Evolutionary conservation across 2,797 vertebrate genomes (phyloP).

Genomic region (Brotula barbata): DNA sequence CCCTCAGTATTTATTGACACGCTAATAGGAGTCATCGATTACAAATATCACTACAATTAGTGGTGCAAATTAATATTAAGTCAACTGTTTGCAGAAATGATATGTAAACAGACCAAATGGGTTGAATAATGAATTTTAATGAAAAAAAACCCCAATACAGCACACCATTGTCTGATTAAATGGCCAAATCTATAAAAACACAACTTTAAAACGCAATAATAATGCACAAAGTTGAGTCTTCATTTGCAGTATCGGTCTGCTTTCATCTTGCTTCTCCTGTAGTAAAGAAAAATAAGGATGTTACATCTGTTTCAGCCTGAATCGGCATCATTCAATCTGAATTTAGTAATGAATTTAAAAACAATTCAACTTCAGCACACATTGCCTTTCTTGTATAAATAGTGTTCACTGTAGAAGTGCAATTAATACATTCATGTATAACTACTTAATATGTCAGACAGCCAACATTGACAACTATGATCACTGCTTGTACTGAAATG

Average conservation of each 20-base stretch:
- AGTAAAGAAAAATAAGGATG: conserved; percentile 35
- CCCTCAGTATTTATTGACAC: conserved; percentile 34
- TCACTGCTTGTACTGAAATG: too few relatives aligned
- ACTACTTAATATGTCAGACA: not conserved
- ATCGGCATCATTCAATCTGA: not conserved
- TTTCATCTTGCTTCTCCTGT: conserved; percentile 95
- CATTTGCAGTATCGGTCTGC: conserved; percentile 98
- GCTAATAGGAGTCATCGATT: not conserved
- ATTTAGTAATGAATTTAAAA: not conserved
- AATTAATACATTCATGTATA: not conserved
- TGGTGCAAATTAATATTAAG: too few relatives aligned
- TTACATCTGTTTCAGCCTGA: not conserved
- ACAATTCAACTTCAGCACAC: too few relatives aligned
- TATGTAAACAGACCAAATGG: not conserved
- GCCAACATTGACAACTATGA: too few relatives aligned
- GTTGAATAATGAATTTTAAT: conserved; percentile 56
- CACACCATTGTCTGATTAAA: conserved; percentile 8
- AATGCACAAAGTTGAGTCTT: conserved; percentile 47
- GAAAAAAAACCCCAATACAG: conserved; percentile 22
- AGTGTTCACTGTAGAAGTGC: not conserved
- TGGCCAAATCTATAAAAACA: conserved; percentile 27
- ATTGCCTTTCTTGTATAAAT: not conserved
- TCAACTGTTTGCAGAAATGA: not conserved
- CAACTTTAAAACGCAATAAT: conserved; percentile 17
- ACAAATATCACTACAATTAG: not conserved